These are phyloP conservation scores for Mionectes olivaceus DNA, from an alignment of 2,797 vertebrate species.

Conservation along the genomic window DNA sequence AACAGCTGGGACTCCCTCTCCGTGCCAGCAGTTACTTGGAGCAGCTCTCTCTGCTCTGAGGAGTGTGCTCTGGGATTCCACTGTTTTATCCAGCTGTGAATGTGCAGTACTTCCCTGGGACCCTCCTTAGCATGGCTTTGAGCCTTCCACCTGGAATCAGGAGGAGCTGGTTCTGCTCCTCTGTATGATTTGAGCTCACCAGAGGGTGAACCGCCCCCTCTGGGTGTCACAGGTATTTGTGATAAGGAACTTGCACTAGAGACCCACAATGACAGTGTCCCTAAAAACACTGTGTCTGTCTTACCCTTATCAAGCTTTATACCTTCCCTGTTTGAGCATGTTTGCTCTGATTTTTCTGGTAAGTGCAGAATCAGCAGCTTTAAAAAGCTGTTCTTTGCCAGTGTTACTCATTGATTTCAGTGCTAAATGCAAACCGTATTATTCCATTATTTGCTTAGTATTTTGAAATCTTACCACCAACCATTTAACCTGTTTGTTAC, in stretches of 20 bases:
- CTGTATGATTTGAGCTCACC: neutral
- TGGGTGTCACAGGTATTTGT: neutral
- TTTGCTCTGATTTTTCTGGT: neutral
- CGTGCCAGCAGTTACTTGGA: neutral
- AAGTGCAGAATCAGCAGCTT: neutral
- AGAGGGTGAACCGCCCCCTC: neutral
- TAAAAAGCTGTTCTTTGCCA: neutral
- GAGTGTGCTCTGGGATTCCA: fast-evolving
- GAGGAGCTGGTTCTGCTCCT: neutral
- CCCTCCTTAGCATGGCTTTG: neutral
- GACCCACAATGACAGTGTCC: fast-evolving
- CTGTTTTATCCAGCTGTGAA: neutral
- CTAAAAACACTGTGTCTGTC: neutral
- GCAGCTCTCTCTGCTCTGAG: neutral
- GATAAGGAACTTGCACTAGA: neutral
- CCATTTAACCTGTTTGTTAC: neutral
- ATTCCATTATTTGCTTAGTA: neutral
- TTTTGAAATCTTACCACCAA: neutral
- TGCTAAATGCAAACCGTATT: neutral
- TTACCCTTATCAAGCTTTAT: neutral
- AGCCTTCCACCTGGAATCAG: neutral
- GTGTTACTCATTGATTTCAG: neutral
- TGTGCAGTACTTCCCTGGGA: neutral
- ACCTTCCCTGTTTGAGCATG: fast-evolving
- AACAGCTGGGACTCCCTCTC: fast-evolving